These are phyloP conservation scores for Calephelis nemesis DNA, from an alignment of 1,140 invertebrate species.

Conservation along the genomic window DNA sequence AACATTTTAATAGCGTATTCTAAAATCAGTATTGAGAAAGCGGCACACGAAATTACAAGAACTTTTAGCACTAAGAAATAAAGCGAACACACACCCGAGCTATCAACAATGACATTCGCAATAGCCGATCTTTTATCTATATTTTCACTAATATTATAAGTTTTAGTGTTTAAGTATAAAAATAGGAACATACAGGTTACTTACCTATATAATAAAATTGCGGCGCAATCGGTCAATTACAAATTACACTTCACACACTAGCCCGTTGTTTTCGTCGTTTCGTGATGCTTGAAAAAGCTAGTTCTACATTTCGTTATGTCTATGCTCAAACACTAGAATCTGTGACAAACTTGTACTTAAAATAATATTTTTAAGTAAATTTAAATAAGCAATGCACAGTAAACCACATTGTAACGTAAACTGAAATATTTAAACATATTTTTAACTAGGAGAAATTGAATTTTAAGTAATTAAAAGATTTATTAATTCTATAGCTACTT, in stretches of 20 bases:
- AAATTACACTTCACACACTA: conserved; percentile 74
- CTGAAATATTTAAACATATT: no score
- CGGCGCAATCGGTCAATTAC: conserved; percentile 78
- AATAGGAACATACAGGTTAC: conserved; percentile 35
- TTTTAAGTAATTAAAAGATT: no score
- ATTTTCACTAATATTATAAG: background rate
- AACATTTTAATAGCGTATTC: background rate
- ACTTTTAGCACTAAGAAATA: conserved; percentile 28
- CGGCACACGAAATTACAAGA: conserved; percentile 17
- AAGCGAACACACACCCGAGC: conserved; percentile 50
- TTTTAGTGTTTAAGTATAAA: conserved; percentile 2
- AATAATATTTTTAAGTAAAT: background rate
- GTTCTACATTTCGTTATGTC: conserved; percentile 57
- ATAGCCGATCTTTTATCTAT: conserved; percentile 17
- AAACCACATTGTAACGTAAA: no score
- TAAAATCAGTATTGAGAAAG: conserved; percentile 7
- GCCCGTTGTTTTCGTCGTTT: conserved; percentile 80
- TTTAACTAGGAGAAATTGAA: no score
- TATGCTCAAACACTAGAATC: conserved; percentile 38
- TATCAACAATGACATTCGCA: conserved; percentile 47
- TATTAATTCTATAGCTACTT: no score
- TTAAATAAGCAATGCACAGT: background rate
- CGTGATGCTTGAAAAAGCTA: conserved; percentile 76
- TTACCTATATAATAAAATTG: conserved; percentile 73
- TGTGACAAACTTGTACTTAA: background rate